Evolutionary conservation across 2,797 vertebrate species (phyloP).

Genomic region (Muraenolepis orangiensis): DNA sequence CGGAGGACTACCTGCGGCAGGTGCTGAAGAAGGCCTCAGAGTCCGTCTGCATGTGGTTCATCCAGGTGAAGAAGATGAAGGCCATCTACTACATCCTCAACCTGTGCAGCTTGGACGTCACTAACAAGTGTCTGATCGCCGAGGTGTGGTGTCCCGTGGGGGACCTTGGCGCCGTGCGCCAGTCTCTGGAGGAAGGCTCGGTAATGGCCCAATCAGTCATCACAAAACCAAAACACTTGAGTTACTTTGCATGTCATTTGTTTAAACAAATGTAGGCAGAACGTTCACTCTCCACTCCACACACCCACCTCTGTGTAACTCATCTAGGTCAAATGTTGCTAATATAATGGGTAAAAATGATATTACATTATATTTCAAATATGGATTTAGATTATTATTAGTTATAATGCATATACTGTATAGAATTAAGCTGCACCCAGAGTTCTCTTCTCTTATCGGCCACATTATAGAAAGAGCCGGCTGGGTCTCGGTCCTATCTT

Average conservation of each 20-base stretch:
- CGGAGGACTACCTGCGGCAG: conserved; percentile 92
- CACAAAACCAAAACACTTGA: no score
- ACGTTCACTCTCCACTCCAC: no score
- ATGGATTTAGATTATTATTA: no score
- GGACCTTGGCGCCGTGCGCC: conserved; percentile 81
- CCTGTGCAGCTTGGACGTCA: conserved; percentile 97
- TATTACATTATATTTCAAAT: no score
- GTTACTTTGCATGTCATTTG: no score
- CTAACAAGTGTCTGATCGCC: conserved; percentile 95
- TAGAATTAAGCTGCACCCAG: no score
- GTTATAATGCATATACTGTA: no score
- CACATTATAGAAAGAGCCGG: not conserved
- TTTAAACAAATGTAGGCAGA: no score
- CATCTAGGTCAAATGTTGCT: no score
- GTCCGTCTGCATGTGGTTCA: conserved; percentile 84
- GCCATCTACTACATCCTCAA: conserved; percentile 97
- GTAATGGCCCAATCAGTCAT: conserved; percentile 62
- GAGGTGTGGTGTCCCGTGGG: conserved; percentile 94
- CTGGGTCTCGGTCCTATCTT: not conserved
- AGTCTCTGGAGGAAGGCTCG: conserved; percentile 89
- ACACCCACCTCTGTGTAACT: no score
- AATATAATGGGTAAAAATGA: no score
- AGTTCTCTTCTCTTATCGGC: not conserved
- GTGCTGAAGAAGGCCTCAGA: conserved; percentile 91
- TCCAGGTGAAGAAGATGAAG: conserved; percentile 98